phyloP scores from a whole-genome alignment of 2,113 vertebrate species.

The Typhlomys cinereus region DNA sequence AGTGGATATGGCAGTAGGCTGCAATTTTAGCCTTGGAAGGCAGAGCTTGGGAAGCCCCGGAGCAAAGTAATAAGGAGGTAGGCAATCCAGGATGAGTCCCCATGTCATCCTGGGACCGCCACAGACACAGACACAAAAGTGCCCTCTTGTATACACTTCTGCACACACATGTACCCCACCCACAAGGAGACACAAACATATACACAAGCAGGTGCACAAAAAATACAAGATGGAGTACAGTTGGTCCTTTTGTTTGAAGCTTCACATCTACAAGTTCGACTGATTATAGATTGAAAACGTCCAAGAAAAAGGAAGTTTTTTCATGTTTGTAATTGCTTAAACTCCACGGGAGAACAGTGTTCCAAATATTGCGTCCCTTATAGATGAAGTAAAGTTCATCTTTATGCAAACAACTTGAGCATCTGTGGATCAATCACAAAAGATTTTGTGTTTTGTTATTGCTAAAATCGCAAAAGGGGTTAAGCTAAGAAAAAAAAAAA shows the following conservation, averaged over 20 bases:
- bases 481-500: background rate
- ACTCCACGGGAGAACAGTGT: background rate
- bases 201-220: too few relatives aligned
- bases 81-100: too few relatives aligned
- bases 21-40: too few relatives aligned
- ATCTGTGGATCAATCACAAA: background rate
- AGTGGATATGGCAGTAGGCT: too few relatives aligned
- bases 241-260: background rate
- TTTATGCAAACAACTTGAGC: background rate
- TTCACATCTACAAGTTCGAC: background rate
- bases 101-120: too few relatives aligned
- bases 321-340: background rate
- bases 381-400: background rate
- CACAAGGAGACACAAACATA: too few relatives aligned
- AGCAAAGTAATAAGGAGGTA: too few relatives aligned
- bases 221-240: background rate
- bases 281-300: background rate
- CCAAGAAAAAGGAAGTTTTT: background rate
- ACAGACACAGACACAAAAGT: too few relatives aligned
- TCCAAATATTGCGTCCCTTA: background rate
- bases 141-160: too few relatives aligned
- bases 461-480: background rate
- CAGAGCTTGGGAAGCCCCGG: too few relatives aligned
- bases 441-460: background rate
- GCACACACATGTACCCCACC: too few relatives aligned